A percentile compares a stretch with the other conserved stretches of the same genome.
These are phyloP conservation scores for Ligdia adustata DNA, from an alignment of 2,888 invertebrate species.

Conservation along the genomic window DNA sequence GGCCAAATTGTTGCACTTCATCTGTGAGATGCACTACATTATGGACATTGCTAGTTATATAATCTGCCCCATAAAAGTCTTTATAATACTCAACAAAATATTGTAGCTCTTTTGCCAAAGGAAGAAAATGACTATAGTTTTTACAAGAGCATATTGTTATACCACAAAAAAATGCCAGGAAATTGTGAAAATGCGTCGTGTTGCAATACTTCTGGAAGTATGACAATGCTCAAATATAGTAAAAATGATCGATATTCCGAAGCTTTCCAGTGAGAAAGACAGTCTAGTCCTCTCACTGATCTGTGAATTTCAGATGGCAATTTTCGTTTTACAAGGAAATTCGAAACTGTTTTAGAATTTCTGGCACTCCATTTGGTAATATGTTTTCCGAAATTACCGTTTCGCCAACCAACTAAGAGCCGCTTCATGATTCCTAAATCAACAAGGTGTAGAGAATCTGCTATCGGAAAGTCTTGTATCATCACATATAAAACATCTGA, in stretches of 20 bases:
- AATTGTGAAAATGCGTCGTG: neutral
- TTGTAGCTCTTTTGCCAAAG: constrained; percentile 3
- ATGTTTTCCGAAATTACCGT: constrained; percentile 11
- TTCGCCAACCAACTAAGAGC: constrained; percentile 11
- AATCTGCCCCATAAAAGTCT: constrained; percentile 12
- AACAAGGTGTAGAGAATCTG: constrained; percentile 38
- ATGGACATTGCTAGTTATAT: constrained; percentile 16
- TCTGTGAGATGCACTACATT: constrained; percentile 8
- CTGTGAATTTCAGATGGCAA: constrained; percentile 16
- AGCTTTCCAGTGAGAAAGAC: constrained; percentile 14
- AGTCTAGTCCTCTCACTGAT: constrained; percentile 2
- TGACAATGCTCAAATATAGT: constrained; percentile 11
- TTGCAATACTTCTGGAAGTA: constrained; percentile 1
- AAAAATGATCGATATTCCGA: constrained; percentile 12
- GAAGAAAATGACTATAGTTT: constrained; percentile 1
- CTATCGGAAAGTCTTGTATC: constrained; percentile 38
- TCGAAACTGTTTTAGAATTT: constrained; percentile 2
- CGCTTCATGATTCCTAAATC: constrained; percentile 39
- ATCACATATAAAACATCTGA: constrained; percentile 29
- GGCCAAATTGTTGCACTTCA: constrained; percentile 12
- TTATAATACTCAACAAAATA: constrained; percentile 16
- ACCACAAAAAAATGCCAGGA: constrained; percentile 6
- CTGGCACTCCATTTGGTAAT: constrained; percentile 12
- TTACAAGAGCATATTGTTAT: constrained; percentile 12
- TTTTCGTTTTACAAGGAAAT: neutral